Conservation (phyloP, 2,888 invertebrate species). For the Acanthosepion esculentum region DNA sequence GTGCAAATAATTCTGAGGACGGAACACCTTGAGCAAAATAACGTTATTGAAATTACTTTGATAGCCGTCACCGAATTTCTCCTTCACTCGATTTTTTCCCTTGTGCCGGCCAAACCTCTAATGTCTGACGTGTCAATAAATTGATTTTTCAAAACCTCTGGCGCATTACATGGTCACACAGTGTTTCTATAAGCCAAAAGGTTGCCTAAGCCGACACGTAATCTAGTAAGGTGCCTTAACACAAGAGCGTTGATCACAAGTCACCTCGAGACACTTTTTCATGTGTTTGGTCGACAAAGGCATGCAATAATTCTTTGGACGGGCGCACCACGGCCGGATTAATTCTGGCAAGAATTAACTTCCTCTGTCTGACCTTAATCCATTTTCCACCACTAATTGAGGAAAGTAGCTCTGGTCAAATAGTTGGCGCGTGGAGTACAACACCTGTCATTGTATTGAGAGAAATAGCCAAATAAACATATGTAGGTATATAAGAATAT, state of each 20-base stretch:
- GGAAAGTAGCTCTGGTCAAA: neutral
- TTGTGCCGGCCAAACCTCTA: neutral
- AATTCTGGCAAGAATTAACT: neutral
- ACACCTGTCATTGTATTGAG: neutral
- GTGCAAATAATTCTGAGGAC: neutral
- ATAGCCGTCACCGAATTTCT: neutral
- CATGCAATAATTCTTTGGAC: constrained; percentile 4
- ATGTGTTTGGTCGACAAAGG: neutral
- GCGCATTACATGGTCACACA: constrained; percentile 1
- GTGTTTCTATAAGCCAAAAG: constrained; percentile 1
- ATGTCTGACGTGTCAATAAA: neutral
- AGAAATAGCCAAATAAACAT: neutral
- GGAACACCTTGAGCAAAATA: neutral
- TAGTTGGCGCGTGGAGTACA: neutral
- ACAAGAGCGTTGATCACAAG: neutral
- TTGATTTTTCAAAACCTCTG: constrained; percentile 33
- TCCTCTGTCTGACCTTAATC: neutral
- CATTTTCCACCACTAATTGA: neutral
- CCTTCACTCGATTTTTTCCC: neutral
- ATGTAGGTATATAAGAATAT: neutral
- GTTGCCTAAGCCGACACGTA: constrained; percentile 21
- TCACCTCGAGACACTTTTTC: constrained; percentile 33
- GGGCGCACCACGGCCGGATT: neutral
- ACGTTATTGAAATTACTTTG: neutral
- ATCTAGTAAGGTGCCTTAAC: constrained; percentile 16